These are phyloP conservation scores for Propithecus perrieri DNA, from an alignment of 2,797 vertebrate genomes.

Conservation along the genomic window DNA sequence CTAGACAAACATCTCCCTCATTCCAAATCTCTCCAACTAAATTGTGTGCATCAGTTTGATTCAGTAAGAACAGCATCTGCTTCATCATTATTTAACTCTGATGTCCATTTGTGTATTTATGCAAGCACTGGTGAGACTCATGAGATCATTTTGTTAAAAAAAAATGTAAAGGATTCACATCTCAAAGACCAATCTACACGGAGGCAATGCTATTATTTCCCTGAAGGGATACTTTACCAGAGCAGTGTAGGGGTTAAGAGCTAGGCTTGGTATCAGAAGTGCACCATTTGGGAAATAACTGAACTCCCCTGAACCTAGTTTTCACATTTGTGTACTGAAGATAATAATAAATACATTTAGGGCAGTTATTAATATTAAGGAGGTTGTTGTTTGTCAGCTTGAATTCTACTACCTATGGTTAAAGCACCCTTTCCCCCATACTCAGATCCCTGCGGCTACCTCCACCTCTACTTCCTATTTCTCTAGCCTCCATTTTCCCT, in stretches of 20 bases:
- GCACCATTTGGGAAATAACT: not conserved
- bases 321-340: not conserved
- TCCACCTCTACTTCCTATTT: not conserved
- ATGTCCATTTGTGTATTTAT: not conserved
- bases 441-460: conserved; percentile 22
- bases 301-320: not conserved
- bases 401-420: not conserved
- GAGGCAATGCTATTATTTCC: not conserved
- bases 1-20: not conserved
- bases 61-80: not conserved
- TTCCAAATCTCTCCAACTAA: not conserved
- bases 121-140: not conserved
- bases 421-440: not conserved
- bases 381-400: not conserved
- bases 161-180: not conserved
- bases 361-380: not conserved
- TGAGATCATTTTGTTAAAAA: not conserved
- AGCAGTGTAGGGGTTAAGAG: not conserved
- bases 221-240: not conserved
- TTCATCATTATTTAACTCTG: not conserved
- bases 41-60: not conserved
- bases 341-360: not conserved
- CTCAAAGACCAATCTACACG: not conserved
- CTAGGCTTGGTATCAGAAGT: not conserved
- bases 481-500: rapidly evolving